Evolutionary conservation across 1,140 invertebrate genomes (phyloP).

Genomic region (Hirudo medicinalis): DNA sequence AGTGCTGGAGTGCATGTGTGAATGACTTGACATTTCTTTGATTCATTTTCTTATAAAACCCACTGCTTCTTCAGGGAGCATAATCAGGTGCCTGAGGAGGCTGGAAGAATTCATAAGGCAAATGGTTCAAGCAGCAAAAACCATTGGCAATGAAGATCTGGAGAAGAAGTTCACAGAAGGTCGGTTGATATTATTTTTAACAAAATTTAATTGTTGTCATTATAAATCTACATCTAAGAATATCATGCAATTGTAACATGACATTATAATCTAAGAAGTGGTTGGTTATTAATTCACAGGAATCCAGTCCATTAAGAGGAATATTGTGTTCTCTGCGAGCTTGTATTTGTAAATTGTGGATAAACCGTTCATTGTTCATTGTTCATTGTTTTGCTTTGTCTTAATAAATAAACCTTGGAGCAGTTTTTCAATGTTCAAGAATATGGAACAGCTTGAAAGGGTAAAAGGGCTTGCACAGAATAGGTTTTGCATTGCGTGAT

Average conservation of each 20-base stretch:
- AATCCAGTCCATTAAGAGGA: slow-evolving; percentile 81
- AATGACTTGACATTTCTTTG: not conserved
- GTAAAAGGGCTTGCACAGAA: no score
- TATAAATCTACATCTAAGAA: not conserved
- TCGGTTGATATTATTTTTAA: slow-evolving; percentile 23
- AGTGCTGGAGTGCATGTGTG: not conserved
- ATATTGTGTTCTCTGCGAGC: slow-evolving; percentile 97
- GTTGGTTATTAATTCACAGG: slow-evolving; percentile 32
- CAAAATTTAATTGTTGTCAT: not conserved
- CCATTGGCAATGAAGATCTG: slow-evolving; percentile 86
- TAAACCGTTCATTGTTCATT: no score
- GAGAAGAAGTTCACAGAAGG: slow-evolving; percentile 91
- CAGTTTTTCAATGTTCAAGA: no score
- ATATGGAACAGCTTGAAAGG: no score
- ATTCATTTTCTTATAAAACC: not conserved
- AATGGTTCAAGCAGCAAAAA: slow-evolving; percentile 87
- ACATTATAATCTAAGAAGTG: slow-evolving; percentile 9
- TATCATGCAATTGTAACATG: not conserved
- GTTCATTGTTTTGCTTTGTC: no score
- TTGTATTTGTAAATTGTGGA: slow-evolving; percentile 65
- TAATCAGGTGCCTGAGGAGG: slow-evolving; percentile 89
- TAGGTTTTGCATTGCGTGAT: no score
- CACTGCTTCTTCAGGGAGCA: slow-evolving; percentile 56
- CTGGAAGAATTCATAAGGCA: slow-evolving; percentile 89
- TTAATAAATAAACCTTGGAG: no score